Base-by-base conservation (phyloP, 2,888 invertebrate species). In the Leptothorax acervorum region DNA sequence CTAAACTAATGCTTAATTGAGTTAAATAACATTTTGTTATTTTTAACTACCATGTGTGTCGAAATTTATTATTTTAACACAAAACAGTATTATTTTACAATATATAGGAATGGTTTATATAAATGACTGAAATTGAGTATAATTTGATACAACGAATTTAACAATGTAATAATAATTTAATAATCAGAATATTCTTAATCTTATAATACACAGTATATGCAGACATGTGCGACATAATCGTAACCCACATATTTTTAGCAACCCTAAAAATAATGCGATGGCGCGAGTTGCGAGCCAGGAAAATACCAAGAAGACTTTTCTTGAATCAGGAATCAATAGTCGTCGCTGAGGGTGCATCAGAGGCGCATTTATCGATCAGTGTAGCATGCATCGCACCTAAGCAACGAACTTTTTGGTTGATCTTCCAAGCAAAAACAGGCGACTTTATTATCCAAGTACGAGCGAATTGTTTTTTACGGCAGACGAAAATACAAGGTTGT, bases 301-400 rank as follows among this genome's bases (percentile, higher is more conserved):
- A 93, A 86, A 83, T 93, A 62, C 93, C 93, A 0, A 89, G 92
- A n/a, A 88, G 93, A 45, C 81, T 94, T n/a, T 93, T 91, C 51
- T 62, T 94, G 4, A 90, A 92, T 78, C 90, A 91, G 48, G 88
- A 84, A 45, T 85, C 82, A 5, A 87, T 93, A 15, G 42, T 57
- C 0, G 86, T 92, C 0, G 53, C 82, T 1, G 87, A 89, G 62
- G 74, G 85, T 39, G 78, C 82, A 18, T 62, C 62, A 12, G 73
- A 68, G 53, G 88, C 84, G 5, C 23, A 85, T 84, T 75, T 93
- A 48, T 86, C 89, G 0, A 82, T 92, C n/a, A 93, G 90, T 0
- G 73, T 94, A 3, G 91, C 90, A 8, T 93, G 93, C n/a, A 91
- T 93, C 15, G 70, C 87, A 18, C 89, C 91, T 0, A 75, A 74